Percentiles rank a stretch among this genome's conserved stretches.
Conservation (phyloP, 2,888 invertebrate genomes). For the Caenorhabditis plicata region DNA sequence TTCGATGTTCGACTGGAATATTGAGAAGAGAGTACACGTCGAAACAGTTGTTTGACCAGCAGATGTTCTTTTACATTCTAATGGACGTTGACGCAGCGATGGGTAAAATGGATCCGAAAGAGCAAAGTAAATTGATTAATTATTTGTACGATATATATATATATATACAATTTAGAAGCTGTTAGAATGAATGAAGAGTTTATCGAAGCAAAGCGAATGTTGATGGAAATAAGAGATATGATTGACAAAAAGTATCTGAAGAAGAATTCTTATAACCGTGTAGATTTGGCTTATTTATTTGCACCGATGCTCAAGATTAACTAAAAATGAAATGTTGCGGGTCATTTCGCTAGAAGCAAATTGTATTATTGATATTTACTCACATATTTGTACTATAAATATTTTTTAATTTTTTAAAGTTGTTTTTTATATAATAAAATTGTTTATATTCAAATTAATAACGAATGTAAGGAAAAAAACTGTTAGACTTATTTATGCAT, state of each 20-base stretch:
- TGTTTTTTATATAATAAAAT: not conserved
- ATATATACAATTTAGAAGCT: too few species aligned
- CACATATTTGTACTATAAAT: not conserved
- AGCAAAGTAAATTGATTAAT: conserved; percentile 34
- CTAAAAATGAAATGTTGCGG: conserved; percentile 5
- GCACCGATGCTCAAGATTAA: conserved; percentile 44
- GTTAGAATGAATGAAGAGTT: conserved; percentile 11
- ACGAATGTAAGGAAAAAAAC: not conserved
- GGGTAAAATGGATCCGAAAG: conserved; percentile 18
- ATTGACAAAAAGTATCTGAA: conserved; percentile 30
- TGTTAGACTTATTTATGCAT: not conserved
- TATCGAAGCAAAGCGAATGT: conserved; percentile 5
- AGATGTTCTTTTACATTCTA: conserved; percentile 50
- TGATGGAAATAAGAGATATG: conserved; percentile 6
- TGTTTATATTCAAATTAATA: not conserved
- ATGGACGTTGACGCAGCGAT: conserved; percentile 44
- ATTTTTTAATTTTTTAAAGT: not conserved
- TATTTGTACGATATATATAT: too few species aligned
- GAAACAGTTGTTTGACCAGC: conserved; percentile 56
- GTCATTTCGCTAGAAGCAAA: conserved; percentile 5
- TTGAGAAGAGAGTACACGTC: conserved; percentile 50
- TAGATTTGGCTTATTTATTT: conserved; percentile 47
- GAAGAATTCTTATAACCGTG: conserved; percentile 43
- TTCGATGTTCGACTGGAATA: conserved; percentile 47
- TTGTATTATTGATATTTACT: not conserved